Conservation (phyloP, 2,888 invertebrate genomes). For the Cantharis lateralis region DNA sequence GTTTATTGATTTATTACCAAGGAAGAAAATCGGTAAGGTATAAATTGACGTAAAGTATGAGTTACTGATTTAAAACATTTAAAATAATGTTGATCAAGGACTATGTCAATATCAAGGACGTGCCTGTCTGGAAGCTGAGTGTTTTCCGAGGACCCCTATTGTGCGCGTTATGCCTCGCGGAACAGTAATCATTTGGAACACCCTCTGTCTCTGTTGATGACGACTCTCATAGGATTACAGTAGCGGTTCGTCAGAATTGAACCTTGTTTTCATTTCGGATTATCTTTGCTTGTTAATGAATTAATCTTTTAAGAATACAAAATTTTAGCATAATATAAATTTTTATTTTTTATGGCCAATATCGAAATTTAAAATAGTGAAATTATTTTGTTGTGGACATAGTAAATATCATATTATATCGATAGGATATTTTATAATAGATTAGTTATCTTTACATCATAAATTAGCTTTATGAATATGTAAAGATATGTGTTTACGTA, state of each 20-base stretch:
- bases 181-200: slow-evolving; percentile 30
- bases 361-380: no score
- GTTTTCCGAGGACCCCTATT: slow-evolving; percentile 25
- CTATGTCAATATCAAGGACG: slow-evolving; percentile 31
- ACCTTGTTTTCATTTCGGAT: neutral
- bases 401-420: neutral
- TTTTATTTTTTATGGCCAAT: neutral
- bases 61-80: neutral
- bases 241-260: slow-evolving; percentile 15
- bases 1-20: neutral
- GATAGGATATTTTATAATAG: neutral
- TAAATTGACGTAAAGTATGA: neutral
- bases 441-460: neutral
- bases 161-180: slow-evolving; percentile 27
- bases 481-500: neutral
- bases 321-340: neutral
- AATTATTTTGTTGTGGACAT: neutral
- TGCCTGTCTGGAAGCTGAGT: slow-evolving; percentile 25
- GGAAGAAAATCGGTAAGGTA: no score
- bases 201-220: slow-evolving; percentile 27
- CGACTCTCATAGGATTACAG: slow-evolving; percentile 28
- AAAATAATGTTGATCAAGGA: slow-evolving; percentile 1
- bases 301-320: neutral
- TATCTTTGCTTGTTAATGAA: neutral
- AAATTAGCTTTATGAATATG: neutral